A percentile compares a stretch with the other conserved stretches of the same genome.
These are phyloP conservation scores for Yponomeuta evonymella DNA, from an alignment of 2,888 invertebrate species.

Conservation along the genomic window DNA sequence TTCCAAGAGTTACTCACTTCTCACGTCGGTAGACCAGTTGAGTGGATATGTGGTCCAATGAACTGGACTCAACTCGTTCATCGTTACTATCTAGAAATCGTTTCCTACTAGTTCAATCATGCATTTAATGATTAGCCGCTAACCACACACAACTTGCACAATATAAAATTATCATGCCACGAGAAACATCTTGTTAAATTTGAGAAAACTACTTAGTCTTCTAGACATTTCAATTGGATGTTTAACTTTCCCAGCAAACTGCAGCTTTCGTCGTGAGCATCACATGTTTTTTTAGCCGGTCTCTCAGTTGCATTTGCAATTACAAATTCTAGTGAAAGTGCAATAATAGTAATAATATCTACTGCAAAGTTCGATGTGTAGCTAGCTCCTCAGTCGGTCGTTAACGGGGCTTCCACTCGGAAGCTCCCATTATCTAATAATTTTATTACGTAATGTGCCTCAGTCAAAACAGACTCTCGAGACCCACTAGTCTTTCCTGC, in stretches of 20 bases:
- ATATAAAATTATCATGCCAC: background rate
- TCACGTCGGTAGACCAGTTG: conserved; percentile 63
- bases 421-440: conserved; percentile 49
- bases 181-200: background rate
- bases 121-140: conserved; percentile 50
- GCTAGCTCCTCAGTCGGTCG: conserved; percentile 34
- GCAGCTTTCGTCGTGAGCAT: conserved; percentile 23
- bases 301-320: conserved; percentile 17
- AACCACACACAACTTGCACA: background rate
- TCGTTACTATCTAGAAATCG: conserved; percentile 64
- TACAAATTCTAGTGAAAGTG: conserved; percentile 48
- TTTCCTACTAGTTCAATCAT: conserved; percentile 70
- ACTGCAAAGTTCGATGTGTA: conserved; percentile 24
- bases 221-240: background rate
- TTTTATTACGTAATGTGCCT: conserved; percentile 41
- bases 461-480: conserved; percentile 42
- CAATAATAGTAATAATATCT: conserved; percentile 34
- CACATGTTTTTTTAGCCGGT: conserved; percentile 13
- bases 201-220: background rate
- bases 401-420: conserved; percentile 28
- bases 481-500: conserved; percentile 43
- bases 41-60: conserved; percentile 69
- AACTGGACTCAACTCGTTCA: conserved; percentile 67
- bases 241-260: conserved; percentile 9
- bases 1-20: conserved; percentile 61